Percentiles rank a stretch among this genome's conserved stretches.
Evolutionary conservation across 37 sponge, comb jelly and placozoan species (phyloP).

Genomic region (Bolinopsis microptera): DNA sequence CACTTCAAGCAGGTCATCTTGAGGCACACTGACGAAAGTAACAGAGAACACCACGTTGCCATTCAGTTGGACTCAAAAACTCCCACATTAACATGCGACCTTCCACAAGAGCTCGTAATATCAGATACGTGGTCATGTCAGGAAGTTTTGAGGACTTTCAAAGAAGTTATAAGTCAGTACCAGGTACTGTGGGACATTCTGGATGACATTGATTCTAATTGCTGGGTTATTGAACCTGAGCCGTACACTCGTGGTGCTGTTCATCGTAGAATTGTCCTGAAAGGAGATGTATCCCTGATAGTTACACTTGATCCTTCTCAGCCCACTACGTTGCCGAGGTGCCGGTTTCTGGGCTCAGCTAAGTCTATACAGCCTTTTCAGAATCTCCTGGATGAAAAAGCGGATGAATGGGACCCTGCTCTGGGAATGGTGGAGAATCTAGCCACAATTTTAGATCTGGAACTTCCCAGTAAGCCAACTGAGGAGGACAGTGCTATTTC

Average conservation of each 20-base stretch:
- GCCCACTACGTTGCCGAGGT: slow-evolving; percentile 40
- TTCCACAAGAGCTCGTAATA: not conserved
- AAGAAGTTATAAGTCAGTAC: not conserved
- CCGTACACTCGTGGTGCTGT: not conserved
- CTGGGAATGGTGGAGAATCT: not conserved
- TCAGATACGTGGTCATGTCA: slow-evolving; percentile 13
- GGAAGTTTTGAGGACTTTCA: not conserved
- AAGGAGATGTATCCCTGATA: slow-evolving; percentile 11
- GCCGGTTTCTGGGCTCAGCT: slow-evolving; percentile 52
- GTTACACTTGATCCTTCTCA: slow-evolving; percentile 20
- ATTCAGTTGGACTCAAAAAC: not conserved
- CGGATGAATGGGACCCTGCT: slow-evolving; percentile 38
- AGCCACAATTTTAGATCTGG: not conserved
- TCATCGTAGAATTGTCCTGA: slow-evolving; percentile 31
- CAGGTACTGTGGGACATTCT: slow-evolving; percentile 47
- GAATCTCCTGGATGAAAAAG: slow-evolving; percentile 4
- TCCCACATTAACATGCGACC: not conserved
- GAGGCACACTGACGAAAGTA: not conserved
- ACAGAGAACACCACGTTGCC: not conserved
- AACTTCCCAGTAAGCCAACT: not conserved
- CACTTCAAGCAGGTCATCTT: slow-evolving; percentile 8
- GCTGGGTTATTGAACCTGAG: slow-evolving; percentile 60
- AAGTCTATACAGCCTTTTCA: slow-evolving; percentile 4
- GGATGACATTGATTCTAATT: slow-evolving; percentile 48
- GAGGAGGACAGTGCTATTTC: not conserved